Evolutionary conservation across 2,113 vertebrate genomes (phyloP).

Genomic region (Myxocyprinus asiaticus): DNA sequence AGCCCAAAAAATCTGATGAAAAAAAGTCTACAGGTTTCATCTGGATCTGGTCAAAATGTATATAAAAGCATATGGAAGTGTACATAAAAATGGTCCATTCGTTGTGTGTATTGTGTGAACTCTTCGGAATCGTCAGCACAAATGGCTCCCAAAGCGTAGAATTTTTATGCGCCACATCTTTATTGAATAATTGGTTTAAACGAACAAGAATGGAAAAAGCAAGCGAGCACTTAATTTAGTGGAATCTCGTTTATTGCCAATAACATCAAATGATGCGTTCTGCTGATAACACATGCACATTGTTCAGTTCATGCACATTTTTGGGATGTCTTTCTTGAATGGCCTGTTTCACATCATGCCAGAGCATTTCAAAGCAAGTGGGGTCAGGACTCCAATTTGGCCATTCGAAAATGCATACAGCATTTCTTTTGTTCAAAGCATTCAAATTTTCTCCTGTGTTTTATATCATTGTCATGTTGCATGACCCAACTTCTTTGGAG

Average conservation of each 20-base stretch:
- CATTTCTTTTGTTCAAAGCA: constrained; percentile 16
- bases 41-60: too few species aligned
- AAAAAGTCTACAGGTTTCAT: too few species aligned
- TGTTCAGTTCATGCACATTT: constrained; percentile 24
- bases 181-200: constrained; percentile 37
- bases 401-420: constrained; percentile 22
- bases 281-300: constrained; percentile 19
- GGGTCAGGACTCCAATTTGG: constrained; percentile 26
- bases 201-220: background rate
- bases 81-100: too few species aligned
- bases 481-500: constrained; percentile 25
- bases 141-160: background rate
- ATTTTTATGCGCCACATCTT: constrained; percentile 14
- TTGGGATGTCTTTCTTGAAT: constrained; percentile 22
- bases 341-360: constrained; percentile 26
- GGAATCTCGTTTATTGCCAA: constrained; percentile 27
- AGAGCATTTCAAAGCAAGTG: constrained; percentile 19
- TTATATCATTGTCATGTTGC: constrained; percentile 19
- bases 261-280: constrained; percentile 1
- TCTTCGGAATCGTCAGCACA: background rate
- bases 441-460: constrained; percentile 30
- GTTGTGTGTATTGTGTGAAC: background rate
- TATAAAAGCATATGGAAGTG: too few species aligned
- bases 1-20: too few species aligned
- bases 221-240: background rate